Percentiles rank a stretch among this genome's conserved stretches.
These are phyloP conservation scores for Andinoacara biseriatus DNA, from an alignment of 2,113 vertebrate genomes.

Conservation along the genomic window DNA sequence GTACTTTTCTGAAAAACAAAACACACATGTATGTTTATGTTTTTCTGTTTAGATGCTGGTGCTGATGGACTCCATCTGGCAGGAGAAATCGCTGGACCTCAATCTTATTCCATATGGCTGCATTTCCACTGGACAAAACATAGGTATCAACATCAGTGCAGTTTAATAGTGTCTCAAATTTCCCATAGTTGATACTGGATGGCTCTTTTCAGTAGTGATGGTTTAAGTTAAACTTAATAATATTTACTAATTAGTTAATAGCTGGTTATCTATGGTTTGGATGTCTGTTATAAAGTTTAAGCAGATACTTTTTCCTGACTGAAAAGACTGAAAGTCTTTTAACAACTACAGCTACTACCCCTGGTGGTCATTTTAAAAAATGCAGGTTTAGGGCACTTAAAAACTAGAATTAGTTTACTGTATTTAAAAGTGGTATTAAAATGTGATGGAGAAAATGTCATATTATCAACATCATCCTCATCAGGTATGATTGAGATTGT, in stretches of 20 bases:
- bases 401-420: background rate
- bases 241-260: background rate
- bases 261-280: background rate
- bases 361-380: too few relatives aligned
- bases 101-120: constrained; percentile 84
- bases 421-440: background rate
- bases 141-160: constrained; percentile 64
- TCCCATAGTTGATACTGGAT: background rate
- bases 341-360: too few relatives aligned
- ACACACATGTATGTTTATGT: background rate
- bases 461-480: background rate
- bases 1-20: background rate
- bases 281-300: background rate
- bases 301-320: too few relatives aligned
- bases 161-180: background rate
- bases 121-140: constrained; percentile 83
- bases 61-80: constrained; percentile 86
- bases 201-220: background rate
- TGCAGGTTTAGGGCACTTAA: too few relatives aligned
- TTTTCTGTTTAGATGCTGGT: constrained; percentile 70
- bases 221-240: background rate
- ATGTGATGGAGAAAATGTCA: background rate
- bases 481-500: constrained; percentile 86
- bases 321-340: too few relatives aligned
- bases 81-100: constrained; percentile 81